These are phyloP conservation scores for Pyrgus malvae DNA, from an alignment of 2,888 invertebrate species.

Conservation along the genomic window DNA sequence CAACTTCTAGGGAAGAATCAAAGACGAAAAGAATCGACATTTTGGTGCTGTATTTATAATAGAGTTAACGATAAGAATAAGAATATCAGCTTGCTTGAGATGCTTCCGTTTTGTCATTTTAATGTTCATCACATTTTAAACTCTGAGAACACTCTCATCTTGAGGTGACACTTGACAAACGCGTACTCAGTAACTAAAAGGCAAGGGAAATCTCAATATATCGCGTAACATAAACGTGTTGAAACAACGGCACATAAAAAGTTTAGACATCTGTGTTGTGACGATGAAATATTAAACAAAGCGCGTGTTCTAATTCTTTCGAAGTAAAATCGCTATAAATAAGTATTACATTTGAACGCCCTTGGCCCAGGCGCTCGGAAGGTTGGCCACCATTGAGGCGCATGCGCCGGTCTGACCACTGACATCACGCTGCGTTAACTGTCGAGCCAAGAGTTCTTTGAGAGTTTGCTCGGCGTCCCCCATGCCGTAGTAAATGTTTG, in stretches of 20 bases:
- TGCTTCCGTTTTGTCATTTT: too few species aligned
- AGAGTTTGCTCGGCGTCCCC: constrained; percentile 25
- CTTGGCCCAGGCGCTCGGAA: constrained; percentile 42
- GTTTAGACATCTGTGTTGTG: constrained; percentile 26
- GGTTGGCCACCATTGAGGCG: constrained; percentile 36
- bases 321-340: constrained; percentile 37
- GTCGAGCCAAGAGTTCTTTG: constrained; percentile 28
- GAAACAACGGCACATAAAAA: constrained; percentile 9
- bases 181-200: background rate
- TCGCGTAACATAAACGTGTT: constrained; percentile 2
- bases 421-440: constrained; percentile 19
- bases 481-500: background rate
- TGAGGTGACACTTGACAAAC: background rate
- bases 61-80: too few species aligned
- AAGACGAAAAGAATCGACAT: too few species aligned
- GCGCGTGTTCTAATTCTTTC: constrained; percentile 31
- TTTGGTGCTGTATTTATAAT: too few species aligned
- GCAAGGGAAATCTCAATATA: background rate
- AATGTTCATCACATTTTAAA: too few species aligned
- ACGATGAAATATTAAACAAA: constrained; percentile 34
- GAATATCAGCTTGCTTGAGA: too few species aligned
- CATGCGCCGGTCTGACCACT: constrained; percentile 29
- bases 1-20: too few species aligned
- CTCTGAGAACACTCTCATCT: too few species aligned
- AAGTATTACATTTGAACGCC: constrained; percentile 40